Evolutionary conservation across 2,113 vertebrate species (phyloP).

Genomic region (Collichthys lucidus): DNA sequence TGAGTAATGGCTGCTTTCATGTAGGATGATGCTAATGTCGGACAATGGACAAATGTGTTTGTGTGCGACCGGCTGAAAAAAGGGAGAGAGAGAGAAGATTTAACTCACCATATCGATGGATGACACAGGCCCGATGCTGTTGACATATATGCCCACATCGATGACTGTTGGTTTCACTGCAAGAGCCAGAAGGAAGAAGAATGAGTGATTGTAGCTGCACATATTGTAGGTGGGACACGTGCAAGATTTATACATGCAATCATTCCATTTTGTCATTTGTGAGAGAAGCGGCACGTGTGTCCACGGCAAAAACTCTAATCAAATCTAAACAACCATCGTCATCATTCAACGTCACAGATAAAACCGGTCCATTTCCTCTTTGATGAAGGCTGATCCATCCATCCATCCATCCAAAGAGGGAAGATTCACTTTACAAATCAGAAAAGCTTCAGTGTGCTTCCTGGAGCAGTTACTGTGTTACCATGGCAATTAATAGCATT

Average conservation of each 20-base stretch:
- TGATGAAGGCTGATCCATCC: slow-evolving; percentile 4
- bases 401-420: neutral
- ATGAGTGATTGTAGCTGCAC: slow-evolving; percentile 39
- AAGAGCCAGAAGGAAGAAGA: slow-evolving; percentile 57
- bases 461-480: slow-evolving; percentile 52
- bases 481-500: slow-evolving; percentile 69
- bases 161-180: slow-evolving; percentile 93
- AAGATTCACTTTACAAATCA: slow-evolving; percentile 32
- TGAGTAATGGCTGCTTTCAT: slow-evolving; percentile 30
- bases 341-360: slow-evolving; percentile 33
- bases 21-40: slow-evolving; percentile 36
- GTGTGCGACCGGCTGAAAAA: neutral
- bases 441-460: slow-evolving; percentile 28
- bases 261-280: neutral
- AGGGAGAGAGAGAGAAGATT: neutral
- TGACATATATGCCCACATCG: slow-evolving; percentile 94
- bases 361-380: neutral
- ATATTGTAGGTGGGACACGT: slow-evolving; percentile 5
- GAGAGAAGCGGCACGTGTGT: slow-evolving; percentile 6
- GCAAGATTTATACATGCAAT: slow-evolving; percentile 12
- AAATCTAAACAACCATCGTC: slow-evolving; percentile 23
- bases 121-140: slow-evolving; percentile 95
- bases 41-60: slow-evolving; percentile 6
- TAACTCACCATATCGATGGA: slow-evolving; percentile 96
- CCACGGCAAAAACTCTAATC: slow-evolving; percentile 1